Evolutionary conservation across 2,797 vertebrate species (phyloP).

Genomic region (Amphiprion clarkii): DNA sequence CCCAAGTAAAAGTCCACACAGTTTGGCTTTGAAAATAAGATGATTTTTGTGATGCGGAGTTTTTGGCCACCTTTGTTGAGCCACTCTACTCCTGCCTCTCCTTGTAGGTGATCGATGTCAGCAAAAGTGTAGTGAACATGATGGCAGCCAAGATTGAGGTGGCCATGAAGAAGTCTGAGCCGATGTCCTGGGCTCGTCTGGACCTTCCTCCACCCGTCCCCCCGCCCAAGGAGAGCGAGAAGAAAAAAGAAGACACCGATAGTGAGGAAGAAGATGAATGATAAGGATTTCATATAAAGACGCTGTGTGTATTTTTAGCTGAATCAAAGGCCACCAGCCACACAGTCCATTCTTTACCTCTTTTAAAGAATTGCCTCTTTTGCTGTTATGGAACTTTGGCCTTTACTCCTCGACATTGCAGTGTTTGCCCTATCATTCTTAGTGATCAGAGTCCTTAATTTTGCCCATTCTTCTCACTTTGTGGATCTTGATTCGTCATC

Average conservation of each 20-base stretch:
- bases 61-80: constrained; percentile 1
- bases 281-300: constrained; percentile 31
- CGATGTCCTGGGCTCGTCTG: constrained; percentile 94
- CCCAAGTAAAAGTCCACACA: neutral
- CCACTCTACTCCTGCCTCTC: neutral
- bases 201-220: constrained; percentile 88
- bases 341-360: constrained; percentile 58
- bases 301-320: constrained; percentile 27
- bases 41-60: neutral
- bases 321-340: constrained; percentile 42
- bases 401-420: constrained; percentile 26
- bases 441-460: neutral
- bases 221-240: constrained; percentile 66
- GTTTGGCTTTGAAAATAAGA: neutral
- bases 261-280: constrained; percentile 73
- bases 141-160: constrained; percentile 96
- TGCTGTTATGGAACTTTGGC: constrained; percentile 29
- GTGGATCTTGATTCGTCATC: neutral
- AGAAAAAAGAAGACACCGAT: constrained; percentile 67
- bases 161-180: constrained; percentile 94
- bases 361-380: constrained; percentile 39
- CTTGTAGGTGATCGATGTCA: constrained; percentile 92
- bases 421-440: neutral
- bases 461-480: neutral
- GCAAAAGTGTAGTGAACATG: constrained; percentile 93